These are phyloP conservation scores for Branchellion lobata DNA, from an alignment of 2,888 invertebrate genomes.

Conservation along the genomic window DNA sequence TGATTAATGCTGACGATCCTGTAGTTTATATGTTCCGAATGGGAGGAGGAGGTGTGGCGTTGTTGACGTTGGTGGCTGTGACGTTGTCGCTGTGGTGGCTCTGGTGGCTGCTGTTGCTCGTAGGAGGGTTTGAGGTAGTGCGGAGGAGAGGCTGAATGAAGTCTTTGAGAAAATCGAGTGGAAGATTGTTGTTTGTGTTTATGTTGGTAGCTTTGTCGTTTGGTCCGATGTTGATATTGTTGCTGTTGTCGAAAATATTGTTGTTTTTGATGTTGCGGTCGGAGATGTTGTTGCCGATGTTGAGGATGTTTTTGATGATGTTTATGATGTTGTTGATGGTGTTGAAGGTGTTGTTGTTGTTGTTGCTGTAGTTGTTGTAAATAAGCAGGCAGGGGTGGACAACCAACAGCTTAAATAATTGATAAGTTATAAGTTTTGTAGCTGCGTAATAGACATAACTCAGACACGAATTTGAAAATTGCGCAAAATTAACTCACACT, in stretches of 20 bases:
- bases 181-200: no score
- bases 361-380: neutral
- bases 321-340: neutral
- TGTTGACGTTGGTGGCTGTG: neutral
- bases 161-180: no score
- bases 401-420: constrained; percentile 5
- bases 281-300: neutral
- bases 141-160: no score
- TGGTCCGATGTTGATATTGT: no score
- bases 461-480: no score
- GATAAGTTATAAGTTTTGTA: no score
- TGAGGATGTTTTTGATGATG: neutral
- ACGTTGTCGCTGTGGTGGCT: no score
- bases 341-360: neutral
- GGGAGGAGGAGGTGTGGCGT: neutral
- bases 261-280: neutral
- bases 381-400: constrained; percentile 11
- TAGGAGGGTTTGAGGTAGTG: no score
- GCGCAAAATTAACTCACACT: no score
- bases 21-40: neutral
- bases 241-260: neutral
- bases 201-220: no score
- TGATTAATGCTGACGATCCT: constrained; percentile 1
- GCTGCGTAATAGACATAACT: no score
- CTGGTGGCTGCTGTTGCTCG: neutral